Conservation (phyloP, 2,113 vertebrate genomes). For the Andinoacara biseriatus region DNA sequence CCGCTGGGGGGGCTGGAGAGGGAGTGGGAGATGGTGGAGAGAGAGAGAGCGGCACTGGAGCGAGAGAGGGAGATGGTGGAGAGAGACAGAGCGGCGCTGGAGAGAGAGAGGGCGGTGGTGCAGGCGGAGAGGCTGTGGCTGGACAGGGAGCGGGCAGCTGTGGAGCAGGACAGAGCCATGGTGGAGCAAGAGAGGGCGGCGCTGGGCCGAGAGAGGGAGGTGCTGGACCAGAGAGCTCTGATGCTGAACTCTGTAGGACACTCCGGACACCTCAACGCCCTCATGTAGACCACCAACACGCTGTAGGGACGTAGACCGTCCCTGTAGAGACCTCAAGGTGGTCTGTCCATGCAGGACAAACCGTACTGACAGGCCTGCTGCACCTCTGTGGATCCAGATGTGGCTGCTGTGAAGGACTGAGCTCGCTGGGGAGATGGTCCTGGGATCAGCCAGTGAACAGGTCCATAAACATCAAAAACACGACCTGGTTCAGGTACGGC, state of each 20-base stretch:
- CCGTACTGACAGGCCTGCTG: background rate
- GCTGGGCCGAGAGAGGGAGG: slow-evolving; percentile 70
- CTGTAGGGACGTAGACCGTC: background rate
- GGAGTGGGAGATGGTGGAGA: slow-evolving; percentile 70
- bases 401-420: background rate
- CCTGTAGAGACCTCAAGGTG: background rate
- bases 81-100: slow-evolving; percentile 65
- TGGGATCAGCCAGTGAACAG: background rate
- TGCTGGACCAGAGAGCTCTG: slow-evolving; percentile 68
- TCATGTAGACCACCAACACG: slow-evolving; percentile 43
- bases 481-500: background rate
- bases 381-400: background rate
- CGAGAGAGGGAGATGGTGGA: slow-evolving; percentile 63
- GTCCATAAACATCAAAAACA: background rate
- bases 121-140: slow-evolving; percentile 72
- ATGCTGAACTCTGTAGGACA: slow-evolving; percentile 73
- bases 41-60: slow-evolving; percentile 60
- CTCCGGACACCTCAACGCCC: slow-evolving; percentile 59
- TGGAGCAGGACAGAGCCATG: slow-evolving; percentile 73
- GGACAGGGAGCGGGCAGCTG: slow-evolving; percentile 67
- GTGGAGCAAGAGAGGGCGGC: slow-evolving; percentile 76
- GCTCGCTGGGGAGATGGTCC: background rate
- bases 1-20: slow-evolving; percentile 58
- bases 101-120: slow-evolving; percentile 72
- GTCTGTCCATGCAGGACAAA: background rate